Percentiles rank a stretch among this genome's conserved stretches.
Evolutionary conservation across 1,140 invertebrate genomes (phyloP).

Genomic region (Macrosteles quadrilineatus): DNA sequence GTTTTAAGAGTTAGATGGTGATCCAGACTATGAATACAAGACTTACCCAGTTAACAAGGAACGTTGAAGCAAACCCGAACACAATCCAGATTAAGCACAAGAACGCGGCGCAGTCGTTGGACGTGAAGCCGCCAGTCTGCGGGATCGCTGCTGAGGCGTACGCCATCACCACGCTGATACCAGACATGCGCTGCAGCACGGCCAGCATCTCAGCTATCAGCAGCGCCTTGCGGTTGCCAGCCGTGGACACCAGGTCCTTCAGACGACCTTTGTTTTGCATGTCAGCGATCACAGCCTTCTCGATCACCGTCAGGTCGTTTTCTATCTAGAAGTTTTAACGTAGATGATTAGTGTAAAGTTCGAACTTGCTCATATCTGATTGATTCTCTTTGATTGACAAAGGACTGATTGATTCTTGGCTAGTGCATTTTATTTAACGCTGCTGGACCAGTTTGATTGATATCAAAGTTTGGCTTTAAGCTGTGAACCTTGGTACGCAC

Average conservation of each 20-base stretch:
- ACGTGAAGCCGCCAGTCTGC: constrained; percentile 53
- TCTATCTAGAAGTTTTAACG: too few relatives aligned
- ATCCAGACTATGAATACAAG: too few relatives aligned
- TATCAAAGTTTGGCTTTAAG: too few relatives aligned
- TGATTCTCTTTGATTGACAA: too few relatives aligned
- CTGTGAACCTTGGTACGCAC: too few relatives aligned
- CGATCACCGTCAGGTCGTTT: constrained; percentile 47
- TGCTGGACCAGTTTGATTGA: too few relatives aligned
- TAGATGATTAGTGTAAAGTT: too few relatives aligned
- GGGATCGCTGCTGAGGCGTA: constrained; percentile 75
- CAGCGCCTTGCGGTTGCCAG: constrained; percentile 64
- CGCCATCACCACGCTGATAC: constrained; percentile 72
- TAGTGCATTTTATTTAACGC: too few relatives aligned
- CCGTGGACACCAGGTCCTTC: constrained; percentile 55
- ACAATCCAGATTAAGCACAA: constrained; percentile 67
- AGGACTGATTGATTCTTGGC: too few relatives aligned
- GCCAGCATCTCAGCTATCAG: constrained; percentile 65
- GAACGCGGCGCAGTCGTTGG: constrained; percentile 61
- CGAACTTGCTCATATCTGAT: too few relatives aligned
- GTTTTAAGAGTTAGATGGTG: too few relatives aligned
- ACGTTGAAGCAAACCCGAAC: constrained; percentile 61
- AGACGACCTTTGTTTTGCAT: constrained; percentile 46
- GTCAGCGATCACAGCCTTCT: constrained; percentile 37
- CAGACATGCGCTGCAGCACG: constrained; percentile 73
- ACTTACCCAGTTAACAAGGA: constrained; percentile 70